Base-by-base conservation (phyloP, 2,888 invertebrate species). In the Patella ulyssiponensis region DNA sequence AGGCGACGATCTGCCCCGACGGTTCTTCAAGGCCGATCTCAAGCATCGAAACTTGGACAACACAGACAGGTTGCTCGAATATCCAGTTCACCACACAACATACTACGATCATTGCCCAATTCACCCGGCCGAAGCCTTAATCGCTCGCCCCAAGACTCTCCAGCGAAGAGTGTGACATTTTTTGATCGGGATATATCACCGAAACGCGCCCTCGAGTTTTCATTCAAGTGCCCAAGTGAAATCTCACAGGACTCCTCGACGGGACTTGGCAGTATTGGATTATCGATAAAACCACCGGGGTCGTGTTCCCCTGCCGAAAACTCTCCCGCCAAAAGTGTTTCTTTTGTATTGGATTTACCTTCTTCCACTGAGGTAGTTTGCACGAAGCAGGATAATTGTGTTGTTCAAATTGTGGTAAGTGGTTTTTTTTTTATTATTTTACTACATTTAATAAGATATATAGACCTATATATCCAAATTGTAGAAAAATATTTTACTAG, bases 1-100 rank as follows among this genome's bases (percentile, higher is more conserved):
- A 33, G 77, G 58, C 54, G 77, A 58, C 72, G 77, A 15, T 77
- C 77, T 51, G 77, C 77, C 23, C 77, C 77, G 44, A 77, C 77
- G 27, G 77, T 77, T 51, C 77, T 77, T 23, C 77, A 77, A 51
- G 53, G 77, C 53, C 58, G 72, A 27, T 72, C 72, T 23, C 69
- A 73, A 73, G 44, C 44, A 44, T 77, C 77, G 5, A 77, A 71
- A 69, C 73, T 72, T 23, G 72, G 72, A 14, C 64, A 72, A n/a
- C 64, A 64, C 23, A 64, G 4, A 64, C 64, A 23, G 9, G 64
- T 64, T 64, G 12, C 20, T 23, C 64, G 64, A 64, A 64, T 64
- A 23, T 23, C 20, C 23, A 64, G 64, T 23, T 23, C 64, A 64
- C 64, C 64, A 23, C 23, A 64, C 23, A 64, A 23, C 23, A 23